Base-by-base conservation (phyloP, 2,797 vertebrate genomes). In the Acanthopagrus latus region DNA sequence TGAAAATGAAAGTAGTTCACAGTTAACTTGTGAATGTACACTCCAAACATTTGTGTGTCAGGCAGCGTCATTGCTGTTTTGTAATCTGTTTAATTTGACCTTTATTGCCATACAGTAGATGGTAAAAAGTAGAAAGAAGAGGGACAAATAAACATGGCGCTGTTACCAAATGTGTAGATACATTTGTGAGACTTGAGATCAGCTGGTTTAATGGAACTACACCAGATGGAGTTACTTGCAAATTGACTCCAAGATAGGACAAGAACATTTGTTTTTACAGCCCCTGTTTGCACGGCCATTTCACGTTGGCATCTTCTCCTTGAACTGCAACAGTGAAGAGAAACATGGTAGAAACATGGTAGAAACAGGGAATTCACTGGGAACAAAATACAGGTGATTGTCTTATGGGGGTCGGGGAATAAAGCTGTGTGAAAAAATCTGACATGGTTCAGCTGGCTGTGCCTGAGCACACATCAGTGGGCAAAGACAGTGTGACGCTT, bases 1-100 rank as follows among this genome's bases (percentile, higher is more conserved):
- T 54, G 17, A 25, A 64, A 76, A 64, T 50, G 5, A 81, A 71
- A 69, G 57, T 59, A 17, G 17, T 59, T 59, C 27, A 64, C 33
- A 52, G 8, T 67, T 64, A 71, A 71, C 27, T 20, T 67, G 21
- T 62, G 29, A 64, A 47, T 27, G 13, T 33, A 2, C 33, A 64
- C n/a, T 18, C 11, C 27, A 60, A 74, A 29, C 17, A 6, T 58
- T 38, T 20, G 29, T 43, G 11, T 23, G 11, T 25, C 7, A 13
- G 23, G 14, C 20, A 43, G 7, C 6, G 7, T 9, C 27, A 52
- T 8, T 20, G 2, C 13, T 16, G 25, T 67, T 70, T 38, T 52
- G 25, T n/a, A 9, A n/a, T 12, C 21, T 55, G 14, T 68, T 63
- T 44, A 6, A 41, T 65, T 60, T 50, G 6, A 44, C 27, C 20